phyloP scores from a whole-genome alignment of 1,140 invertebrate genomes.

The Ceratina japonica region DNA sequence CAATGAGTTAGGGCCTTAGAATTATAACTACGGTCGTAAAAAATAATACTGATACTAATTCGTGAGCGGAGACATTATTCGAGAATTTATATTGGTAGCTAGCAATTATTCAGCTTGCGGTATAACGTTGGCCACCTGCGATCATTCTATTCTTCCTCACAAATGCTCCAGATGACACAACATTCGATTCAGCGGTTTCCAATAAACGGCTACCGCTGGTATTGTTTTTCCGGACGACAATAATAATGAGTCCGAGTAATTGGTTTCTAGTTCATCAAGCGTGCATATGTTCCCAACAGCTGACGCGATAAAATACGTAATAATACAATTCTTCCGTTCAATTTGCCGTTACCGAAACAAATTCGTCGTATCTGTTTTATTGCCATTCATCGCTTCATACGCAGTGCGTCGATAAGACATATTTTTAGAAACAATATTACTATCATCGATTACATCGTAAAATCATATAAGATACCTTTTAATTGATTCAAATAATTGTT shows the following conservation, averaged over 20 bases:
- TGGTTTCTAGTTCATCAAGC: slow-evolving; percentile 30
- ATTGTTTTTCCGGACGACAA: slow-evolving; percentile 1
- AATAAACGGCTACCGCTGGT: too few species aligned
- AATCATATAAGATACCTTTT: too few species aligned
- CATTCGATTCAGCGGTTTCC: neutral
- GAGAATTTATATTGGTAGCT: neutral
- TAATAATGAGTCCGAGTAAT: slow-evolving; percentile 26
- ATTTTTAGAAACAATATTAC: too few species aligned
- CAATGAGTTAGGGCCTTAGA: too few species aligned
- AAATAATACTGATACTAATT: neutral
- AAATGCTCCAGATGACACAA: slow-evolving; percentile 7
- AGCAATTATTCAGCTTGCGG: neutral
- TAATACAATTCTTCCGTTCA: neutral
- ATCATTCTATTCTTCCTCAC: neutral
- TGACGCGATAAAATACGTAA: slow-evolving; percentile 30
- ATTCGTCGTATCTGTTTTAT: slow-evolving; percentile 29
- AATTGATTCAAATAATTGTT: too few species aligned
- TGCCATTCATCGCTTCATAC: neutral
- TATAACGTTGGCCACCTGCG: neutral
- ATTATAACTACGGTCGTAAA: too few species aligned
- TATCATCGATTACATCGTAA: too few species aligned
- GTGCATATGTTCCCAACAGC: neutral
- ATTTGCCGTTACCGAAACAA: slow-evolving; percentile 10
- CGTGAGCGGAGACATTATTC: neutral
- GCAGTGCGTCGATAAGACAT: too few species aligned